Percentiles rank a stretch among this genome's conserved stretches.
These are phyloP conservation scores for Heptranchias perlo DNA, from an alignment of 2,113 vertebrate genomes.

Conservation along the genomic window DNA sequence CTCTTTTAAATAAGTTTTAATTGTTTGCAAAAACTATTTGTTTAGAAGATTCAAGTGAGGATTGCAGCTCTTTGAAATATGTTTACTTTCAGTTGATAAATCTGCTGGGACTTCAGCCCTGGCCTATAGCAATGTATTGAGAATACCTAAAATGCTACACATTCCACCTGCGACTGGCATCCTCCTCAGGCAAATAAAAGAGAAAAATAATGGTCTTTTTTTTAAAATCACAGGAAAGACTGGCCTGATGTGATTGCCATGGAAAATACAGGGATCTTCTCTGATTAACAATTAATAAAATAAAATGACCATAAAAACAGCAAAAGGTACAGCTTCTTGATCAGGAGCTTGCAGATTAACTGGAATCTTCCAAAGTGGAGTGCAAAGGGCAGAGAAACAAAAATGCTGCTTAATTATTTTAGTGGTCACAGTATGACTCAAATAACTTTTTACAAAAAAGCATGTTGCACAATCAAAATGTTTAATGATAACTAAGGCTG, in stretches of 20 bases:
- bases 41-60: background rate
- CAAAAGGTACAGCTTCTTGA: background rate
- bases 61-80: background rate
- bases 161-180: background rate
- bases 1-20: too few species aligned
- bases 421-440: background rate
- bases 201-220: background rate
- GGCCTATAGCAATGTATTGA: background rate
- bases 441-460: slow-evolving; percentile 36
- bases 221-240: background rate
- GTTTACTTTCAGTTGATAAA: background rate
- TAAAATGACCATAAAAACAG: background rate
- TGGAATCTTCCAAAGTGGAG: background rate
- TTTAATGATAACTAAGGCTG: slow-evolving; percentile 59
- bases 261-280: background rate
- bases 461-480: slow-evolving; percentile 53
- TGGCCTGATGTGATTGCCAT: background rate
- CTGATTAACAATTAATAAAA: background rate
- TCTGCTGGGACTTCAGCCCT: background rate
- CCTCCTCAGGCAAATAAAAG: background rate
- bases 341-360: background rate
- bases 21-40: background rate
- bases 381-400: background rate
- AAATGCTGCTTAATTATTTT: background rate
- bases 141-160: background rate